Conservation (phyloP, 2,113 vertebrate genomes). For the Dicaeum eximium region DNA sequence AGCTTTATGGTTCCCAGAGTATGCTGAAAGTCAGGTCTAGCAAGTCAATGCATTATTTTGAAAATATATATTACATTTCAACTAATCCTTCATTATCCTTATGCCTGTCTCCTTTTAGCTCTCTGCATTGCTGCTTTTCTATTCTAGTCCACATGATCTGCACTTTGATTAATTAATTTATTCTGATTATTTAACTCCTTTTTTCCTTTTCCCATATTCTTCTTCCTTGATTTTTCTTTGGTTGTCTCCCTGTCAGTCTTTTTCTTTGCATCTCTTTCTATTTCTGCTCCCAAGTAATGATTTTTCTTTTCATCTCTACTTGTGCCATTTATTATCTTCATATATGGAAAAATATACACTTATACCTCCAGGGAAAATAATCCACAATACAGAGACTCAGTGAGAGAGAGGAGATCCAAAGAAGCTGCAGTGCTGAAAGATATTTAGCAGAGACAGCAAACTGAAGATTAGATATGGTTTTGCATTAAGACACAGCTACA, state of each 20-base stretch:
- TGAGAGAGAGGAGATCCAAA: background rate
- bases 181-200: slow-evolving; percentile 67
- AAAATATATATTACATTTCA: slow-evolving; percentile 15
- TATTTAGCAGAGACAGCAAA: slow-evolving; percentile 38
- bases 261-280: slow-evolving; percentile 25
- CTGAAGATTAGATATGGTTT: slow-evolving; percentile 34
- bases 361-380: slow-evolving; percentile 55
- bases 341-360: slow-evolving; percentile 63
- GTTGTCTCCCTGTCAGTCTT: slow-evolving; percentile 66
- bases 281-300: slow-evolving; percentile 22
- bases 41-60: slow-evolving; percentile 13
- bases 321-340: slow-evolving; percentile 69
- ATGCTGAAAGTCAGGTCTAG: background rate
- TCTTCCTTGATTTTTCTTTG: slow-evolving; percentile 38
- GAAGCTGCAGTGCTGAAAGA: slow-evolving; percentile 23
- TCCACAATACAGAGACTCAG: slow-evolving; percentile 8
- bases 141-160: slow-evolving; percentile 54
- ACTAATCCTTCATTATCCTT: background rate
- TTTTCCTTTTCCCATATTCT: slow-evolving; percentile 39
- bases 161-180: slow-evolving; percentile 69
- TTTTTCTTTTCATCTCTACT: slow-evolving; percentile 29
- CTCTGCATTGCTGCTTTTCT: slow-evolving; percentile 27
- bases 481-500: background rate
- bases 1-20: background rate
- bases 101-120: background rate